Evolutionary conservation across 1,140 invertebrate species (phyloP), one percentile per base, ranked within the genome.

Genomic region (Caenorhabditis briggsae): DNA sequence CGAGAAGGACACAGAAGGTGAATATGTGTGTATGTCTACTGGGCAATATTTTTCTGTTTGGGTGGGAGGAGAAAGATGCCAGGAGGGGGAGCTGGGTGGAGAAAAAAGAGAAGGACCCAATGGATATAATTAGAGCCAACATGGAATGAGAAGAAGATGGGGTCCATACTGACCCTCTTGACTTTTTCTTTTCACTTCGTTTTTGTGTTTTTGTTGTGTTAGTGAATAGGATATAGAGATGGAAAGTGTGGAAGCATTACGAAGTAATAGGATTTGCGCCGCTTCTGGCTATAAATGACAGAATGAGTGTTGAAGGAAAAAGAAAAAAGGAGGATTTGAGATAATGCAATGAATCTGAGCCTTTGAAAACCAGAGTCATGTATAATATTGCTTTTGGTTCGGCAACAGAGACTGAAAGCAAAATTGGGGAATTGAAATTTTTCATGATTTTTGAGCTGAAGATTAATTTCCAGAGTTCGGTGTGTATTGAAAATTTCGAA

Each of bases 81-180:
- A 78, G 50, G 70, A 78, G 46, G 46, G 23, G 46, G 33, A 33
- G 70, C 70, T 46, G 50, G 50, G 70, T 50, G 46, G 46, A n/a
- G 23, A n/a, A 78, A 78, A 78, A 78, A 78, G 70, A 78, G 46
- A 48, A 78, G 70, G 70, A 50, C 70, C 70, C 33, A 78, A 53
- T 78, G 70, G 70, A 78, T 78, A 78, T 78, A 78, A 78, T 78
- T 78, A 78, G 70, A 78, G 70, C 70, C 70, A 78, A 78, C 70
- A 78, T 78, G 70, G 70, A 78, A 78, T 78, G 70, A 78, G 70
- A 78, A 25, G 70, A 78, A 78, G 70, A 78, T 78, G 70, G 43
- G 65, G 8, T 8, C 14, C 70, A 7, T n/a, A 25, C 59, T 61
- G 59, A 61, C 70, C 46, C 70, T 78, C 70, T 53, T 78, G 70